Conservation (phyloP, 2,113 vertebrate species). For the Herpailurus yagouaroundi region DNA sequence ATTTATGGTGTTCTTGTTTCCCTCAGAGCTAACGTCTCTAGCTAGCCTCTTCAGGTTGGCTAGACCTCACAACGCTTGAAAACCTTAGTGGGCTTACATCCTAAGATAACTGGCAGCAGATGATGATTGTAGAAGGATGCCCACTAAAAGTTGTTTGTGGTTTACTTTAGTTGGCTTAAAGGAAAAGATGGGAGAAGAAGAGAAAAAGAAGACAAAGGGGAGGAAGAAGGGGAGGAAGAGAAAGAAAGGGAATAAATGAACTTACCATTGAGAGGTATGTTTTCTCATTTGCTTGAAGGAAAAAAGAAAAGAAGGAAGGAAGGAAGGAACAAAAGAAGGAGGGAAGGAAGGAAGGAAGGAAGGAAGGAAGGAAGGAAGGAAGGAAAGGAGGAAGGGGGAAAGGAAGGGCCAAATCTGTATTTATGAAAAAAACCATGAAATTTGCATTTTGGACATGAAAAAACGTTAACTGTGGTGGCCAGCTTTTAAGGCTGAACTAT, state of each 20-base stretch:
- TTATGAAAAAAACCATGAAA: neutral
- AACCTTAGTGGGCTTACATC: neutral
- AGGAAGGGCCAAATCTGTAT: too few species aligned
- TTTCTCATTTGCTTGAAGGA: neutral
- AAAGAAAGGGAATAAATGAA: neutral
- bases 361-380: neutral
- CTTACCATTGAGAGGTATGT: neutral
- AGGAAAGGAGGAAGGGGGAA: too few species aligned
- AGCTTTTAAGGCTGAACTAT: neutral
- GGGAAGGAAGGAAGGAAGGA: neutral
- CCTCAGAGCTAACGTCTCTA: neutral
- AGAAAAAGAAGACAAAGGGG: neutral
- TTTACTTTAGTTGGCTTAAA: neutral
- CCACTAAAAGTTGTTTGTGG: neutral
- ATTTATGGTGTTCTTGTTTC: neutral
- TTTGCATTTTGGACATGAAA: neutral
- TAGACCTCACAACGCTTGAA: neutral
- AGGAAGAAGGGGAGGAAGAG: neutral
- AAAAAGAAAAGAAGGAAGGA: neutral
- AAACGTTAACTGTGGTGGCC: neutral
- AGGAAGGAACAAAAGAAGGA: neutral
- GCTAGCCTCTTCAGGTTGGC: neutral
- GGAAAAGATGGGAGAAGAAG: neutral
- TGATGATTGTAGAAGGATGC: neutral
- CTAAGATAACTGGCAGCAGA: neutral